These are phyloP conservation scores for Eonycteris spelaea DNA, from an alignment of 2,113 vertebrate genomes.

Conservation along the genomic window DNA sequence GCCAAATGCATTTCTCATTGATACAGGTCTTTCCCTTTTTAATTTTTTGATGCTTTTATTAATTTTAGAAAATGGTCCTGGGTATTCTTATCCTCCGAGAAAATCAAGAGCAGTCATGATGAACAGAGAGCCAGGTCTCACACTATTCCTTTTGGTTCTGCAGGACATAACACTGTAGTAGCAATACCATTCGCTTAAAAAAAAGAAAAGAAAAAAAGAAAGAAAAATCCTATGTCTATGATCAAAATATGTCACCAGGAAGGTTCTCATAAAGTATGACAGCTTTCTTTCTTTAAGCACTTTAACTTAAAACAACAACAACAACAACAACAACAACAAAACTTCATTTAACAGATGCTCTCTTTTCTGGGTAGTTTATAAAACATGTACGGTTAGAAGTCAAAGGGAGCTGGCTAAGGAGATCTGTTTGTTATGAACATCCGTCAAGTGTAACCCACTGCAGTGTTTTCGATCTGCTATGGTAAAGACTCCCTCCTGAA, in stretches of 20 bases:
- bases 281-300: not conserved
- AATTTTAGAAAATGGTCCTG: not conserved
- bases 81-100: not conserved
- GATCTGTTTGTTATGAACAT: not conserved
- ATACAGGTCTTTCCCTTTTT: not conserved
- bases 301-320: not conserved
- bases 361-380: not conserved
- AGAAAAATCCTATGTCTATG: not conserved
- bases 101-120: not conserved
- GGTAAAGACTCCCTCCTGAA: not conserved
- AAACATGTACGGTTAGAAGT: constrained; percentile 14
- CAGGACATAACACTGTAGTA: fast-evolving
- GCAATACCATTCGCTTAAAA: not conserved
- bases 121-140: not conserved
- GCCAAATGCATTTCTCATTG: not conserved
- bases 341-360: not conserved
- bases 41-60: not conserved
- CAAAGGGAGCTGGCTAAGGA: not conserved
- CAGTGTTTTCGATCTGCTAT: not conserved
- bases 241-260: not conserved
- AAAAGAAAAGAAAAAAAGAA: too few relatives aligned
- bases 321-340: too few relatives aligned
- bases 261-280: not conserved
- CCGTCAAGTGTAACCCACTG: not conserved
- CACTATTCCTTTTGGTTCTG: not conserved